Conservation (phyloP, 1,140 invertebrate genomes). For the Pachyrhynchus sulphureomaculatus region DNA sequence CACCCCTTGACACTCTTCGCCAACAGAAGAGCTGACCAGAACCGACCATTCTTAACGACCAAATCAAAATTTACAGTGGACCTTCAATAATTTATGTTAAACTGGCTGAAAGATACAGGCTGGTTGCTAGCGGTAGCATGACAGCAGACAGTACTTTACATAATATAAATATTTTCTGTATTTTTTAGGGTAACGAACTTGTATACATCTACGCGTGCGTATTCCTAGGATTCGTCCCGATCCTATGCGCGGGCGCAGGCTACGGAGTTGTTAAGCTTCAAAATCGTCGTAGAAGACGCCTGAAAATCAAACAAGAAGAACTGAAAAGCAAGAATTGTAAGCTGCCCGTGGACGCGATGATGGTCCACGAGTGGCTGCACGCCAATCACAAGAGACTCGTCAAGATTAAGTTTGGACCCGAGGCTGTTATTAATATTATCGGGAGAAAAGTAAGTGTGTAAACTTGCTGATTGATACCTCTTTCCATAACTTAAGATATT, state of each 20-base stretch:
- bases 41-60: too few relatives aligned
- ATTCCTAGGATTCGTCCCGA: slow-evolving; percentile 86
- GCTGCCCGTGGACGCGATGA: slow-evolving; percentile 85
- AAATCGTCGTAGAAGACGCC: slow-evolving; percentile 74
- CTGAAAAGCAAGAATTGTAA: slow-evolving; percentile 61
- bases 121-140: too few relatives aligned
- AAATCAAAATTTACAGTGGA: too few relatives aligned
- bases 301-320: slow-evolving; percentile 84
- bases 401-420: slow-evolving; percentile 85
- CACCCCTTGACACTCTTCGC: too few relatives aligned
- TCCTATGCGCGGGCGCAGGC: slow-evolving; percentile 86
- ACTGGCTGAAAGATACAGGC: too few relatives aligned
- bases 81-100: too few relatives aligned
- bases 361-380: slow-evolving; percentile 93
- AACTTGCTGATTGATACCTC: background rate
- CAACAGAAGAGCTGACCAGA: too few relatives aligned
- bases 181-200: slow-evolving; percentile 88
- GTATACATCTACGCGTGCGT: slow-evolving; percentile 95
- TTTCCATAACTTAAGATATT: background rate
- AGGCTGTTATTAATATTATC: slow-evolving; percentile 79
- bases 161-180: too few relatives aligned
- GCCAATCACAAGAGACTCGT: slow-evolving; percentile 89
- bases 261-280: slow-evolving; percentile 92
- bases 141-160: too few relatives aligned
- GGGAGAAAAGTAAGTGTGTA: slow-evolving; percentile 64